phyloP scores from a whole-genome alignment of 2,113 vertebrate species.

The Lepus timidus region DNA sequence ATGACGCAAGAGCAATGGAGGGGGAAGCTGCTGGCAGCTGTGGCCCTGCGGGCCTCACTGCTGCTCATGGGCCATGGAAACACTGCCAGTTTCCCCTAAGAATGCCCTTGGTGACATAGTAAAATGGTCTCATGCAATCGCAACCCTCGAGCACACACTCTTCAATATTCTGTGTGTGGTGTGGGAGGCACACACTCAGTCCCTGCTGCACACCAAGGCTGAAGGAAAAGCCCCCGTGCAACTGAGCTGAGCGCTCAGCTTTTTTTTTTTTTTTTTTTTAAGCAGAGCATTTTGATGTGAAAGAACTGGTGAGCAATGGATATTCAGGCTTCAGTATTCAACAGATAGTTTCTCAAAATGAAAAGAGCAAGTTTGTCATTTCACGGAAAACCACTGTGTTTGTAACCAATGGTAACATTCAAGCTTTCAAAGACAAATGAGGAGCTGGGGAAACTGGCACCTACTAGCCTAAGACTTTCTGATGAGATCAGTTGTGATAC shows the following conservation, averaged over 20 bases:
- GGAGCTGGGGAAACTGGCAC: not conserved
- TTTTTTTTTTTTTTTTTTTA: not conserved
- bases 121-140: not conserved
- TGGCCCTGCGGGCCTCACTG: not conserved
- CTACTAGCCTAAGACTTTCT: not conserved
- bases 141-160: not conserved
- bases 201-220: no score
- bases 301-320: not conserved
- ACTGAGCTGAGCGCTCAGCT: not conserved
- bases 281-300: not conserved
- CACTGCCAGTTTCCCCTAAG: not conserved
- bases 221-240: not conserved
- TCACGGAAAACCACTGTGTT: not conserved
- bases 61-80: not conserved
- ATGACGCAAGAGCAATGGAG: not conserved
- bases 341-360: constrained; percentile 5
- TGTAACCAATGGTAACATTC: constrained; percentile 22
- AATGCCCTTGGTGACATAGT: not conserved
- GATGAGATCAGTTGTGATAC: not conserved
- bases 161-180: not conserved
- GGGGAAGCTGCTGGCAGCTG: not conserved
- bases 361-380: not conserved
- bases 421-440: not conserved
- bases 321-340: not conserved
- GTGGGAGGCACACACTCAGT: not conserved